Conservation (phyloP, 2,888 invertebrate genomes). For the Caenorhabditis angaria region DNA sequence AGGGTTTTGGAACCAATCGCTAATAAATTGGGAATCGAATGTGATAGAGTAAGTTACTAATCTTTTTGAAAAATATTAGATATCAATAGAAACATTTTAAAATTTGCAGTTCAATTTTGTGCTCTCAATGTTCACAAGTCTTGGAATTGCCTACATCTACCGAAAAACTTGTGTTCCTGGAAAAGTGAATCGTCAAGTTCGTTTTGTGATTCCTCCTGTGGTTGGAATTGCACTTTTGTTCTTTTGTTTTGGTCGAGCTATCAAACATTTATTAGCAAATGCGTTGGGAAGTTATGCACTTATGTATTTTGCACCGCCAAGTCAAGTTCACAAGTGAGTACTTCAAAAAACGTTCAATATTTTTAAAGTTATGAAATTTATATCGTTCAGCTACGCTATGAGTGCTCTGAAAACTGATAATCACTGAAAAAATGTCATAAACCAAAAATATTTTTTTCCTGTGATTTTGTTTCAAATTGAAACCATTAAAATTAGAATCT, state of each 20-base stretch:
- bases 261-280: constrained; percentile 66
- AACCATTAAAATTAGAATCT: no score
- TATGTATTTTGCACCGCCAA: constrained; percentile 62
- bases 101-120: constrained; percentile 64
- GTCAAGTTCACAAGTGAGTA: constrained; percentile 65
- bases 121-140: constrained; percentile 55
- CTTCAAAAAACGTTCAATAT: background rate
- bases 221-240: constrained; percentile 64
- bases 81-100: background rate
- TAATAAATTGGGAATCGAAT: constrained; percentile 56
- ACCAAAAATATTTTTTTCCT: no score
- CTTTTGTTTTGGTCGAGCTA: constrained; percentile 70
- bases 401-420: no score
- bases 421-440: no score
- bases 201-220: constrained; percentile 52
- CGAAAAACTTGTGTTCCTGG: constrained; percentile 44
- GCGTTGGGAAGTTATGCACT: constrained; percentile 61
- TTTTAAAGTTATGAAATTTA: no score
- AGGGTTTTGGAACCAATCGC: constrained; percentile 61
- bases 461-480: no score
- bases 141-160: constrained; percentile 56
- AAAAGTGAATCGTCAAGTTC: constrained; percentile 43
- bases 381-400: background rate
- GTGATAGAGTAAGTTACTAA: constrained; percentile 56
- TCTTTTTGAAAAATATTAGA: constrained; percentile 6